Conservation (phyloP, 2,113 vertebrate genomes). For the Mobula hypostoma region DNA sequence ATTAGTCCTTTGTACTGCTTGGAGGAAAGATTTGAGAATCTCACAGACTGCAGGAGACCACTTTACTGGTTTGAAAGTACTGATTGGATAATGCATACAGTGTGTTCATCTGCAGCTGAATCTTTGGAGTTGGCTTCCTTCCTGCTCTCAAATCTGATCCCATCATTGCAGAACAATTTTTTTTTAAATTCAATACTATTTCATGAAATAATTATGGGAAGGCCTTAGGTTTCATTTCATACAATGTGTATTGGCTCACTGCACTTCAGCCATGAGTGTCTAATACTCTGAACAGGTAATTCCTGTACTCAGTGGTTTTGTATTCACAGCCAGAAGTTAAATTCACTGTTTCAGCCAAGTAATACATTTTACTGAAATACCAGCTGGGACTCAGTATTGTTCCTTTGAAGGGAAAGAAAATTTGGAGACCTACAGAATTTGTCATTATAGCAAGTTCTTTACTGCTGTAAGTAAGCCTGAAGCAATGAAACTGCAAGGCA, state of each 20-base stretch:
- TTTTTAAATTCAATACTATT: background rate
- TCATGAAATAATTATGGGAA: slow-evolving; percentile 6
- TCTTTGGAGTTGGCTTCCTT: background rate
- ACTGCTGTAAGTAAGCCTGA: background rate
- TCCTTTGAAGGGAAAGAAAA: background rate
- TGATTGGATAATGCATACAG: background rate
- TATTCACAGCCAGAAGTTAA: background rate
- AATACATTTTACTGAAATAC: background rate
- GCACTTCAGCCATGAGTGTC: background rate
- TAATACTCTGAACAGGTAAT: background rate
- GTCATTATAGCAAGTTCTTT: background rate
- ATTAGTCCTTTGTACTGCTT: background rate
- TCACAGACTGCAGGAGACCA: background rate
- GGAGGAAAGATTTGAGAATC: background rate
- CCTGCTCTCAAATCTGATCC: background rate
- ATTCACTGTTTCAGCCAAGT: background rate
- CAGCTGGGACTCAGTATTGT: background rate
- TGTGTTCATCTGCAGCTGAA: background rate
- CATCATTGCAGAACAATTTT: background rate
- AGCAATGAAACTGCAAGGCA: background rate
- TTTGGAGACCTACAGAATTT: background rate
- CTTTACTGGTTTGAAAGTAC: background rate
- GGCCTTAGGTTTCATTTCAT: background rate
- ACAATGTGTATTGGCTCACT: background rate
- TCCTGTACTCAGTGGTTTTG: background rate